Conservation (phyloP, 92 coral and sea anemone genomes). For the Palythoa caribaeorum region DNA sequence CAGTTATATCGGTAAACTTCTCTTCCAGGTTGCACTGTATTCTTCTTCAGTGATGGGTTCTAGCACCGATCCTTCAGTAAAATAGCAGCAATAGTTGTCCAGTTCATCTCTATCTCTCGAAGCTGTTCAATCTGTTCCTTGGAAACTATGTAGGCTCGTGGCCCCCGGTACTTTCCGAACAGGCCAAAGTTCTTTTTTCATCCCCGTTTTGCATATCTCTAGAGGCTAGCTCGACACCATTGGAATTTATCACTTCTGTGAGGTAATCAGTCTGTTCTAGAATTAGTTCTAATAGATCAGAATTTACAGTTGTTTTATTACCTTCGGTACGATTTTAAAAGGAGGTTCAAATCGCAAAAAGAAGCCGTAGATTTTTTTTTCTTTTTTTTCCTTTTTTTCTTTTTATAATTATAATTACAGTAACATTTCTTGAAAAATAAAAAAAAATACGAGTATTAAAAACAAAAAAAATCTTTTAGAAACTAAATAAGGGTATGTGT, state of each 20-base stretch:
- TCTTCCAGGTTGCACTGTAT: constrained; percentile 17
- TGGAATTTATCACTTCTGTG: too few relatives aligned
- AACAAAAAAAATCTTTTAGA: too few relatives aligned
- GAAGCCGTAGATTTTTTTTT: constrained; percentile 25
- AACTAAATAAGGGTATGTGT: too few relatives aligned
- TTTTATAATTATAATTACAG: too few relatives aligned
- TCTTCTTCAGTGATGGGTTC: constrained; percentile 16
- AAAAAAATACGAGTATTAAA: too few relatives aligned
- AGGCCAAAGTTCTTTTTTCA: constrained; percentile 16
- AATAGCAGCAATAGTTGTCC: constrained; percentile 17
- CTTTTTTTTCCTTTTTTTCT: too few relatives aligned
- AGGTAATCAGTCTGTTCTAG: too few relatives aligned
- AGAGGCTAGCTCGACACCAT: neutral
- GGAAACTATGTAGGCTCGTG: constrained; percentile 17
- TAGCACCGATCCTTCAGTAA: neutral
- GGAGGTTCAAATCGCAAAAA: constrained; percentile 36
- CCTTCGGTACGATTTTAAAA: constrained; percentile 32
- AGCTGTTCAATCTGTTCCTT: constrained; percentile 39
- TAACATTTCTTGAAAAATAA: too few relatives aligned
- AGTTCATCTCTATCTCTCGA: constrained; percentile 29
- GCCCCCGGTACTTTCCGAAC: constrained; percentile 29
- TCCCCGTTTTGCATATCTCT: constrained; percentile 27
- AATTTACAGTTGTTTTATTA: constrained; percentile 26
- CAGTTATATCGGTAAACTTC: constrained; percentile 22
- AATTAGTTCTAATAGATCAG: constrained; percentile 32